Evolutionary conservation across 2,113 vertebrate species (phyloP).

Genomic region (Chionodraco myersi): DNA sequence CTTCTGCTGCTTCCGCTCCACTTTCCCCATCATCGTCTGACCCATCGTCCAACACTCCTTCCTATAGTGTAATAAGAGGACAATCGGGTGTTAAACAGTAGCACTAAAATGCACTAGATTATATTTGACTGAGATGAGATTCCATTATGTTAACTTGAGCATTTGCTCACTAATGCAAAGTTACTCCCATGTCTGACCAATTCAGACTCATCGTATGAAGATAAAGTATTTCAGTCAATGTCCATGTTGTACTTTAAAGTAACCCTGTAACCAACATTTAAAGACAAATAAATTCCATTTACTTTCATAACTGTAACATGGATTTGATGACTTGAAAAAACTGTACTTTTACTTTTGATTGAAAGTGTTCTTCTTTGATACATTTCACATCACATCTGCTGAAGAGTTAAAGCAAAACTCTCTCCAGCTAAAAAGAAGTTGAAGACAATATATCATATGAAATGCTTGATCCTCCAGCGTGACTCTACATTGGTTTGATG

Average conservation of each 20-base stretch:
- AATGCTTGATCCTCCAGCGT: neutral
- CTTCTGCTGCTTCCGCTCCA: slow-evolving; percentile 87
- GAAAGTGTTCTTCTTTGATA: no score
- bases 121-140: slow-evolving; percentile 9
- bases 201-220: neutral
- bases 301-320: neutral
- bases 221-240: neutral
- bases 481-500: neutral
- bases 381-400: no score
- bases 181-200: neutral
- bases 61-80: slow-evolving; percentile 79
- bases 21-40: slow-evolving; percentile 86
- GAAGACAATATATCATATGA: no score
- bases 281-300: neutral
- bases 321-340: neutral
- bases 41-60: slow-evolving; percentile 91
- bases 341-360: no score
- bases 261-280: neutral
- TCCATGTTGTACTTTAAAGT: neutral
- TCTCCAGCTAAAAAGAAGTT: no score
- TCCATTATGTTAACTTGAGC: neutral
- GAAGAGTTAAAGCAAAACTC: no score
- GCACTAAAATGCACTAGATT: neutral
- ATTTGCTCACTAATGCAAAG: neutral
- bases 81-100: neutral